phyloP scores from a whole-genome alignment of 1,140 invertebrate species.

The Cotesia vestalis region DNA sequence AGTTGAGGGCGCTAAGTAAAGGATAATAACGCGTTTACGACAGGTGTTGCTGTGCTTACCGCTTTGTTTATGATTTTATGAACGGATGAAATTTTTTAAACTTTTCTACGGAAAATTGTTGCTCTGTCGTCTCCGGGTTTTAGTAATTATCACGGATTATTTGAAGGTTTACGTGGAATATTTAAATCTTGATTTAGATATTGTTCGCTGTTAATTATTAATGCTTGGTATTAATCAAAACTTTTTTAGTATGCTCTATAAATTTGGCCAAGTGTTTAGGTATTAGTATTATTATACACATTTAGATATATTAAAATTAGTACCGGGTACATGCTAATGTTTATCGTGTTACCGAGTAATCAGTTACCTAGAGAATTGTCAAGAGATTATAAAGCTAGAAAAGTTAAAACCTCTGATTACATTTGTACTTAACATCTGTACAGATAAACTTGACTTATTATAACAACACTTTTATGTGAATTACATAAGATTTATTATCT shows the following conservation, averaged over 20 bases:
- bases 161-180: too few relatives aligned
- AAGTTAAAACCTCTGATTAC: too few relatives aligned
- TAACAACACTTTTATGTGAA: too few relatives aligned
- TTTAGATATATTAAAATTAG: conserved; percentile 10
- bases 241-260: too few relatives aligned
- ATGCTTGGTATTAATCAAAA: too few relatives aligned
- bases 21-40: conserved; percentile 5
- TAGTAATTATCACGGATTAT: not conserved
- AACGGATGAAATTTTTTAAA: not conserved
- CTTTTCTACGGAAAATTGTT: not conserved
- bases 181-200: not conserved
- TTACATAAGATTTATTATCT: not conserved
- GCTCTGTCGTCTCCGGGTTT: not conserved
- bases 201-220: too few relatives aligned
- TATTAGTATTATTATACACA: not conserved
- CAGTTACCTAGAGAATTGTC: not conserved
- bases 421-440: conserved; percentile 23
- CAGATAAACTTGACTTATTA: too few relatives aligned
- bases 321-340: conserved; percentile 24
- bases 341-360: conserved; percentile 22
- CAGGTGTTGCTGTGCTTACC: not conserved
- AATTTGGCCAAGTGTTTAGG: not conserved
- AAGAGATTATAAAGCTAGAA: not conserved
- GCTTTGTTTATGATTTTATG: conserved; percentile 12
- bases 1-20: not conserved